Evolutionary conservation across 2,888 invertebrate genomes (phyloP), one percentile per base, ranked within the genome.

Genomic region (Trachelus tabidus): DNA sequence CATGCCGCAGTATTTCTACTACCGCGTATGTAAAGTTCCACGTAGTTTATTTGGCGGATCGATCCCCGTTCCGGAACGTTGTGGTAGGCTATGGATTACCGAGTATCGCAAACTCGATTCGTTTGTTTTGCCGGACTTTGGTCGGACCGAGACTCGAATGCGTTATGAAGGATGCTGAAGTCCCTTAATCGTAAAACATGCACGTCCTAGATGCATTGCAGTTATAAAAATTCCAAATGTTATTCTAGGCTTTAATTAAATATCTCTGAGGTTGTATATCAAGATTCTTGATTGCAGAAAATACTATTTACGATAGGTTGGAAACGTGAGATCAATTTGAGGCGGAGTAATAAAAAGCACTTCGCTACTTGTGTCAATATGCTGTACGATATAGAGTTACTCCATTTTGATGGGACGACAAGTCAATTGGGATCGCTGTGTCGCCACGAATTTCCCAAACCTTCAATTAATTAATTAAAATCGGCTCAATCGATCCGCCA

Each of bases 11-110:
- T 79, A 77, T 78, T 77, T 80, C 79, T 37, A 68, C 77, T 37
- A 68, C 77, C 69, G 80, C 79, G 77, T 75, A 81, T 81, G 81
- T 77, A 78, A 80, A 85, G 77, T 82, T 78, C 81, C 73, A 73
- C 73, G 80, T 81, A 78, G 81, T 85, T 80, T 84, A 83, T 82
- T 85, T 85, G 84, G 79, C 80, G 77, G 79, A 83, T 85, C 82
- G 85, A 84, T 81, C 81, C 75, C 73, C 73, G 31, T 34, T 31
- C 33, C 31, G 23, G 34, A 71, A 31, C 30, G 23, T 71, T 71
- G 33, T 34, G 73, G 68, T 75, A 73, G 75, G 77, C 76, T 82
- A 83, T 81, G 82, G 80, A 83, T 83, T 83, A 81, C 75, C 78
- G 68, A 78, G 79, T 77, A 73, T 75, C 23, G 56, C 23, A 56